phyloP scores from a whole-genome alignment of 1,140 invertebrate genomes.

The Muscidifurax raptorellus region DNA sequence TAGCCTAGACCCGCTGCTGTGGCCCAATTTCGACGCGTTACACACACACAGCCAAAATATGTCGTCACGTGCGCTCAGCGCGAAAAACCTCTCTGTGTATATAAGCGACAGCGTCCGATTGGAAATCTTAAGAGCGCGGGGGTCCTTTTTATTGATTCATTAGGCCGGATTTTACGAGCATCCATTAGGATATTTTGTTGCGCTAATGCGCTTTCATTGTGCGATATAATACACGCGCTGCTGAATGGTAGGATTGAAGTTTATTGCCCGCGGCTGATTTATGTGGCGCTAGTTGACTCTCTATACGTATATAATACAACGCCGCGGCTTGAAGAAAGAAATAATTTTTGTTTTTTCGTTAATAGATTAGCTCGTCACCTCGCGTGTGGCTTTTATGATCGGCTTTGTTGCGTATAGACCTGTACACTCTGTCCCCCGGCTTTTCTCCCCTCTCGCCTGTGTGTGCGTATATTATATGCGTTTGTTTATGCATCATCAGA shows the following conservation, averaged over 20 bases:
- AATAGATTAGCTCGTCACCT: conserved; percentile 11
- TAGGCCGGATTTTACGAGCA: conserved; percentile 1
- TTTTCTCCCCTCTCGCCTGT: too few relatives aligned
- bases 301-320: neutral
- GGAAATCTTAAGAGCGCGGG: conserved; percentile 16
- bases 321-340: neutral
- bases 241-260: conserved; percentile 19
- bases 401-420: neutral
- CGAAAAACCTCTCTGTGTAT: neutral
- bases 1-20: conserved; percentile 55
- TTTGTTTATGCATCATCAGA: too few relatives aligned
- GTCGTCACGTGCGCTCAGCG: neutral
- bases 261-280: conserved; percentile 33
- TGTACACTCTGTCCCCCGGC: too few relatives aligned
- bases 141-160: conserved; percentile 34
- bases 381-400: neutral
- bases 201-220: conserved; percentile 18
- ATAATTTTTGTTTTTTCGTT: neutral
- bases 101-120: neutral
- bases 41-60: conserved; percentile 48
- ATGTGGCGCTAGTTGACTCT: conserved; percentile 23
- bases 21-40: conserved; percentile 25
- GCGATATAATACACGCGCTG: neutral
- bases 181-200: conserved; percentile 37
- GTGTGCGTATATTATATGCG: too few relatives aligned